Evolutionary conservation across 1,140 invertebrate species (phyloP).

Genomic region (Drosophila santomea): DNA sequence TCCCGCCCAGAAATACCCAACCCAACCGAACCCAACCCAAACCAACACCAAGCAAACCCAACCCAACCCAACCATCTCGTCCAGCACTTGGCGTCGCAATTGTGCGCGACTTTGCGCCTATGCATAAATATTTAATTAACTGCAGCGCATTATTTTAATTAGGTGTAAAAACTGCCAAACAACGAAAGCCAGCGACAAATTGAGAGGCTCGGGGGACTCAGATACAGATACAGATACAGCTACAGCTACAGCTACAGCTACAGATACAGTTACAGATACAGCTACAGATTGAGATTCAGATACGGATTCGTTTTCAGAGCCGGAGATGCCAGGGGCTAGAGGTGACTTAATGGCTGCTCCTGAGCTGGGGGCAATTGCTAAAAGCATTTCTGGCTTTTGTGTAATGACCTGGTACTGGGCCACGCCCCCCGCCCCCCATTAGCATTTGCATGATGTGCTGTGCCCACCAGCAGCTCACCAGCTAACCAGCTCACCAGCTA

Average conservation of each 20-base stretch:
- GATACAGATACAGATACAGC: background rate
- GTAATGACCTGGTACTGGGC: background rate
- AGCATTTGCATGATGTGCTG: slow-evolving; percentile 10
- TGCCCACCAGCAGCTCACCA: background rate
- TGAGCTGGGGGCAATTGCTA: slow-evolving; percentile 17
- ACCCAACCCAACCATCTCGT: background rate
- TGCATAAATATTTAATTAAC: slow-evolving; percentile 85
- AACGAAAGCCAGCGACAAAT: slow-evolving; percentile 22
- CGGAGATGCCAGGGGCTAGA: slow-evolving; percentile 1
- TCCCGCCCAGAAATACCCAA: background rate
- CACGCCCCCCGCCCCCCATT: slow-evolving; percentile 9
- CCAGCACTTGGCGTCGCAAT: slow-evolving; percentile 38
- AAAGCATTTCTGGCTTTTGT: slow-evolving; percentile 40
- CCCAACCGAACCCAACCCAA: too few species aligned
- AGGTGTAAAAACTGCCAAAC: slow-evolving; percentile 74
- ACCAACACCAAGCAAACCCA: too few species aligned
- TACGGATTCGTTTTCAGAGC: too few species aligned
- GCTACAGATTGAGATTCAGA: background rate
- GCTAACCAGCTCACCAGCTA: too few species aligned
- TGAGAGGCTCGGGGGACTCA: background rate
- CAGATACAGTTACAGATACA: background rate
- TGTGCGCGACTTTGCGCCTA: slow-evolving; percentile 65
- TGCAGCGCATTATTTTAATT: slow-evolving; percentile 85
- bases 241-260: background rate
- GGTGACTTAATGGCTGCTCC: slow-evolving; percentile 37